Evolutionary conservation across 2,113 vertebrate species (phyloP), one percentile per base, ranked within the genome.

Genomic region (Scortum barcoo): DNA sequence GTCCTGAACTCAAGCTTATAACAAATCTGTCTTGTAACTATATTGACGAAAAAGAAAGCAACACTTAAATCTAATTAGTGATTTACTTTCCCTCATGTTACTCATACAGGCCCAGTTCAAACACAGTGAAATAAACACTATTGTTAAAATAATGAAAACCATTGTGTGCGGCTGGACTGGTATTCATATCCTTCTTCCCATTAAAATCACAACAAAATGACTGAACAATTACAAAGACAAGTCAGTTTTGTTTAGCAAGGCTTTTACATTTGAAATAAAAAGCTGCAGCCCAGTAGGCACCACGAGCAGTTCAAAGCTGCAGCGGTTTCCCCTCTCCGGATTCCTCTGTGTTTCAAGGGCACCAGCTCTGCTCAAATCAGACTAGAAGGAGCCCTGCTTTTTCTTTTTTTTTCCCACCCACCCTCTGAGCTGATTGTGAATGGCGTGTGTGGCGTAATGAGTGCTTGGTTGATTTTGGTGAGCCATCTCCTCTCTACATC

Each of bases 101-200:
- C 68, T 68, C 63, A 78, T 48, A 78, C 46, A 66, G 74, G 46
- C 76, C 53, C 48, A 66, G 72, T 85, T 90, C 81, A 93, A 86
- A 85, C 80, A 87, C 81, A 62, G 72, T 88, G 76, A 93, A 92
- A 92, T 93, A 93, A 89, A 90, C 92, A 87, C 88, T 86, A 86
- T 90, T 93, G 89, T 93, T 91, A 80, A 86, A 83, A 83, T 93
- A 94, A 94, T 94, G 81, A 91, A 91, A 94, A 91, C 86, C 90
- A 89, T 72, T 90, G 88, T 86, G 76, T 79, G 80, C 16, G 76
- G 81, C 82, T 61, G 72, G 85, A 76, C 57, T 85, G 71, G 82
- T 75, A 73, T 88, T 81, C 69, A 76, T 73, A 86, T 72, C 68
- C 72, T 42, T 83, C 60, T 51, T 63, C 69, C 60, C 56, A 89